phyloP scores from a whole-genome alignment of 2,888 invertebrate species.

The Oegoconia quadripuncta region DNA sequence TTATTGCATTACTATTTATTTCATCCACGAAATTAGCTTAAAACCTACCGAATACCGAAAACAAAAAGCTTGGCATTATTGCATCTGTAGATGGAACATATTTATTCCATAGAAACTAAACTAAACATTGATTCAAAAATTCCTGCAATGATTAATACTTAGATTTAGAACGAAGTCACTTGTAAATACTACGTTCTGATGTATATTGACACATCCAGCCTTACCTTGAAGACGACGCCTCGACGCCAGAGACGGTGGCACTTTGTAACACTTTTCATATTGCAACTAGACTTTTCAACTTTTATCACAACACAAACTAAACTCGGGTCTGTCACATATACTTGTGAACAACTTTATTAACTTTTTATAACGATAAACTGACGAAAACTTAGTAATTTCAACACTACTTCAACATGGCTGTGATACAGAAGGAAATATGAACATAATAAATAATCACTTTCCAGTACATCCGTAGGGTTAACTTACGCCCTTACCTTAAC shows the following conservation, averaged over 20 bases:
- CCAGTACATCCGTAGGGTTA: constrained; percentile 70
- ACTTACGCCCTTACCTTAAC: constrained; percentile 78
- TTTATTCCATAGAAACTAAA: not conserved
- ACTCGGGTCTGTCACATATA: constrained; percentile 76
- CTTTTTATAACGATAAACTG: constrained; percentile 68
- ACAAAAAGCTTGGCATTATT: too few species aligned
- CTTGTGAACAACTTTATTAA: constrained; percentile 71
- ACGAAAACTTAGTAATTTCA: constrained; percentile 74
- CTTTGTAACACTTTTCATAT: constrained; percentile 78
- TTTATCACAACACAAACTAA: constrained; percentile 76
- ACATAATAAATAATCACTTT: constrained; percentile 78
- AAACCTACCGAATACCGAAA: too few species aligned
- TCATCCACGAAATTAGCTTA: too few species aligned
- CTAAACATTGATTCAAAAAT: too few species aligned
- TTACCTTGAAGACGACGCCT: constrained; percentile 76
- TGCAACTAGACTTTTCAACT: constrained; percentile 69
- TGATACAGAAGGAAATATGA: constrained; percentile 75
- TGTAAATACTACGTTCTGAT: constrained; percentile 67
- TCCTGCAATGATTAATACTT: too few species aligned
- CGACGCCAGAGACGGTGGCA: constrained; percentile 76
- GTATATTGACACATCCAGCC: constrained; percentile 76
- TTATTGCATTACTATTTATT: too few species aligned
- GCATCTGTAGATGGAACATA: not conserved
- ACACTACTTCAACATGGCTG: constrained; percentile 80
- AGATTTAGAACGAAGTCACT: constrained; percentile 4